Evolutionary conservation across 1,140 invertebrate species (phyloP).

Genomic region (Periplaneta americana): DNA sequence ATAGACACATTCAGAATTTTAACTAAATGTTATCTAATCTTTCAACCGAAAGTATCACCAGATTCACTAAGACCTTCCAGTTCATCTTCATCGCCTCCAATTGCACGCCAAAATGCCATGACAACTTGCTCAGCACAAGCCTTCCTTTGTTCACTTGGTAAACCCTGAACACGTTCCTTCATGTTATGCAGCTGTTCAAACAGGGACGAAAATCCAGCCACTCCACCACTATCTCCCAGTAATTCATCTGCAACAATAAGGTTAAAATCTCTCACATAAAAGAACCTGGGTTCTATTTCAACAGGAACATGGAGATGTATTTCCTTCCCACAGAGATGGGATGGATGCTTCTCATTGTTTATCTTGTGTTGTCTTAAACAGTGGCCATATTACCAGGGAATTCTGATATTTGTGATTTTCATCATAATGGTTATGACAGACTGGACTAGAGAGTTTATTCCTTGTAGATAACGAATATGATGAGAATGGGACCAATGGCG

Average conservation of each 20-base stretch:
- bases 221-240: slow-evolving; percentile 37
- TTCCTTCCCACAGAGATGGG: no score
- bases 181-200: slow-evolving; percentile 57
- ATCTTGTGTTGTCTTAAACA: no score
- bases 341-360: no score
- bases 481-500: no score
- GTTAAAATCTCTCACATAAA: no score
- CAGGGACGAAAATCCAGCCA: slow-evolving; percentile 53
- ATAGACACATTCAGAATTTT: background rate
- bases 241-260: slow-evolving; percentile 35
- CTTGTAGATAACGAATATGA: no score
- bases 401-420: no score
- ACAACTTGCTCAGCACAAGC: slow-evolving; percentile 72
- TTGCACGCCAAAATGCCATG: slow-evolving; percentile 70
- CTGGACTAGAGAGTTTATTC: no score
- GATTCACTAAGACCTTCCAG: slow-evolving; percentile 32
- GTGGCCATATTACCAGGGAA: no score
- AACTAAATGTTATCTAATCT: background rate
- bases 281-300: no score
- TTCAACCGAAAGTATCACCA: background rate
- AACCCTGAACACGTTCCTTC: slow-evolving; percentile 58
- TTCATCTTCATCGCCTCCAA: slow-evolving; percentile 70
- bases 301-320: no score
- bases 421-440: no score
- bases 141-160: slow-evolving; percentile 58